phyloP scores from a whole-genome alignment of 2,888 invertebrate species.

The Rugalucina vietnamica region DNA sequence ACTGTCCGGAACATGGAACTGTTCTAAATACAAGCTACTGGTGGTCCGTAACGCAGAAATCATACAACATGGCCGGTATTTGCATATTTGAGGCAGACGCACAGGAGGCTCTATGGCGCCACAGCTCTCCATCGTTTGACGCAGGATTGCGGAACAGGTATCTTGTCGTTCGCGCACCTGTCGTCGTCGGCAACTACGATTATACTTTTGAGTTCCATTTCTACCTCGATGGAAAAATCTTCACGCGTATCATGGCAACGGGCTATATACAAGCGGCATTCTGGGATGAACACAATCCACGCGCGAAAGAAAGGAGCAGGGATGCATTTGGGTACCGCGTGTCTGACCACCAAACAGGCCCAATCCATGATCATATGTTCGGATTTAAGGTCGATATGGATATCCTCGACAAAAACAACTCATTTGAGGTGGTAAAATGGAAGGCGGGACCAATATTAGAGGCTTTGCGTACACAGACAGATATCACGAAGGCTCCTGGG shows the following conservation, averaged over 20 bases:
- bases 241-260: constrained; percentile 60
- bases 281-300: constrained; percentile 64
- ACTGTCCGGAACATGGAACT: constrained; percentile 72
- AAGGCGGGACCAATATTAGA: constrained; percentile 62
- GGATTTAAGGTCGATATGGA: constrained; percentile 73
- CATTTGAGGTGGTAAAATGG: constrained; percentile 68
- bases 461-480: constrained; percentile 52
- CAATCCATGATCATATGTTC: constrained; percentile 72
- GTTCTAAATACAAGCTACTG: constrained; percentile 66
- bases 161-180: constrained; percentile 64
- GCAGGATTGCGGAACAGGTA: constrained; percentile 66
- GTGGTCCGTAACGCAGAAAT: constrained; percentile 46
- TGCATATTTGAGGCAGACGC: constrained; percentile 73
- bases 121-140: constrained; percentile 55
- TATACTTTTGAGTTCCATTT: constrained; percentile 72
- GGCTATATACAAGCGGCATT: constrained; percentile 68
- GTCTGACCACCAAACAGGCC: constrained; percentile 59
- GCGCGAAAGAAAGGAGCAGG: constrained; percentile 53
- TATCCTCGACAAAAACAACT: constrained; percentile 64
- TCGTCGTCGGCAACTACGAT: constrained; percentile 72
- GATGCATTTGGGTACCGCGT: constrained; percentile 69
- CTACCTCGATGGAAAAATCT: constrained; percentile 66
- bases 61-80: constrained; percentile 51
- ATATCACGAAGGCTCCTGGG: constrained; percentile 36
- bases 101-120: constrained; percentile 70